Evolutionary conservation across 2,797 vertebrate species (phyloP).

Genomic region (Loris lydekkerianus): DNA sequence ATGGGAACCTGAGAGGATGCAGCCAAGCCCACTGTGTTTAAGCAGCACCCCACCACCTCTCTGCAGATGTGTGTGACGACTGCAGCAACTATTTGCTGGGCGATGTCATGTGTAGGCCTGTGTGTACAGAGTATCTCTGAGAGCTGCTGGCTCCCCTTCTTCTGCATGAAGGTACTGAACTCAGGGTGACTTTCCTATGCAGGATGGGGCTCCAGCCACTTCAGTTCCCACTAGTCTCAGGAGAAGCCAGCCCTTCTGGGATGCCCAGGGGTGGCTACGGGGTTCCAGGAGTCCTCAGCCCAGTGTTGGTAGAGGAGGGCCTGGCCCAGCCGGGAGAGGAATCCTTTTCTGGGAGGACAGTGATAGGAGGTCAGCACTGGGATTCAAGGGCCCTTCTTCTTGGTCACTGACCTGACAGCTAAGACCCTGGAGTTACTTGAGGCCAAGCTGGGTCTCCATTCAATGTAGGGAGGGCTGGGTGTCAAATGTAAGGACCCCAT

Average conservation of each 20-base stretch:
- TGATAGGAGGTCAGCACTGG: not conserved
- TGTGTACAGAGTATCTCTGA: not conserved
- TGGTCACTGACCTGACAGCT: not conserved
- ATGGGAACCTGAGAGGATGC: not conserved
- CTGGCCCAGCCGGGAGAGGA: rapidly evolving
- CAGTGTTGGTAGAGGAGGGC: no score
- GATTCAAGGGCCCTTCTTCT: not conserved
- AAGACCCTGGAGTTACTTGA: not conserved
- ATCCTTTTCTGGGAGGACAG: not conserved
- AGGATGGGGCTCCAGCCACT: not conserved
- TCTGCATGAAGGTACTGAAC: not conserved
- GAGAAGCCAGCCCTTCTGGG: not conserved
- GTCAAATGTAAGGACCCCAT: rapidly evolving
- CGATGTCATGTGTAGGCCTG: rapidly evolving
- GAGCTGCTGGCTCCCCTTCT: not conserved
- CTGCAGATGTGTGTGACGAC: rapidly evolving
- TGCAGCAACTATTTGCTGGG: not conserved
- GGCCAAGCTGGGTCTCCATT: not conserved
- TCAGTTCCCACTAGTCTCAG: not conserved
- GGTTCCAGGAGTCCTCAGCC: not conserved
- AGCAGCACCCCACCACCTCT: not conserved
- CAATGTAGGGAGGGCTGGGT: not conserved
- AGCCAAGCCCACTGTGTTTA: not conserved
- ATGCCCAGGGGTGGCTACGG: not conserved
- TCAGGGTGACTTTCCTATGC: not conserved